Evolutionary conservation across 2,797 vertebrate genomes (phyloP), one percentile per base, ranked within the genome.

Genomic region (Alosa sapidissima): DNA sequence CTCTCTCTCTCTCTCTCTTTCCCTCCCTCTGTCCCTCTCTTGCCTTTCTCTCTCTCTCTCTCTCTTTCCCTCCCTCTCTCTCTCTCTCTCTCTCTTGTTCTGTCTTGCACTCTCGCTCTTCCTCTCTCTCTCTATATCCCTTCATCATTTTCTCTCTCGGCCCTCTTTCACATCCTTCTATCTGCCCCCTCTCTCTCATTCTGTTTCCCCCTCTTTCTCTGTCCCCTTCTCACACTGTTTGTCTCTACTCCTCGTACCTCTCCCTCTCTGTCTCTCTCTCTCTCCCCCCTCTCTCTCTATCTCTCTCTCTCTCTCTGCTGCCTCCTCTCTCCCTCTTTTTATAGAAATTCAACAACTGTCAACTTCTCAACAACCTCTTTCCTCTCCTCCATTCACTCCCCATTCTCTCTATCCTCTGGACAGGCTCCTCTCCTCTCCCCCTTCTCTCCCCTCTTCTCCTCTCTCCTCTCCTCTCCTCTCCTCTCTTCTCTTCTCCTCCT

Each of bases 141-240:
- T 81, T 88, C 89, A 87, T 88, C 81, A 51, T 72, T 78, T 82
- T 68, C 87, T 90, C n/a, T n/a, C n/a, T n/a, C n/a, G n/a, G n/a
- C n/a, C n/a, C n/a, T n/a, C n/a, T n/a, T n/a, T 89, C 86, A 85
- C 86, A 81, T 91, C 84, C 47, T 83, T 81, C 84, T 62, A 9
- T 52, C 10, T 52, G 10, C 60, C 24, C n/a, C 21, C 5, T 62
- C 58, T 62, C 58, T 24, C 11, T 54, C 52, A 28, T 28, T 13
- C 52, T 54, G 10, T 1, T 2, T 54, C 14, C 52, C 10, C 52
- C 52, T 54, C 8, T 13, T 13, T 55, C 16, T 55, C 16, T 24
- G 5, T 24, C 51, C 8, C 51, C 14, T 10, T 52, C 51, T 19
- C 54, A 5, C 54, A 55, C 54, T 49, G 48, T 49, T 49, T 49